Evolutionary conservation across 2,888 invertebrate species (phyloP), one percentile per base, ranked within the genome.

Genomic region (Phyllotreta striolata): DNA sequence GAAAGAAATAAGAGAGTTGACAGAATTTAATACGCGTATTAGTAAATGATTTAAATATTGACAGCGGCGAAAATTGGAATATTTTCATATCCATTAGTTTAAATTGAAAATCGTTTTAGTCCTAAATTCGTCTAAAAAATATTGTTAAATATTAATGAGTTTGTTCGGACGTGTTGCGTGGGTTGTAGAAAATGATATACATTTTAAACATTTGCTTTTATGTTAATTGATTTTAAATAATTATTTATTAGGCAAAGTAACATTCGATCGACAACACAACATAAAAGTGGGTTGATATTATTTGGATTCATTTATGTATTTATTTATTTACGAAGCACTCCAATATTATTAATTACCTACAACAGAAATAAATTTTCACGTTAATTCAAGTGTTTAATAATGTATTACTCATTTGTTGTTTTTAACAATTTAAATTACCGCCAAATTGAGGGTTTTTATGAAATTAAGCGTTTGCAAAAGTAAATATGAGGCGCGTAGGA

Each of bases 141-240:
- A 4, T 41, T 41, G 41, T 41, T 41, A 41, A 44, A 44, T 44
- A 44, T 44, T 44, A 44, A 44, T 44, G 44, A 44, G 10, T 44
- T 44, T 44, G 44, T 44, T 44, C 12, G 44, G 44, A n/a, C 44
- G 10, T 44, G 10, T 14, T n/a, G 14, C 14, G 14, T 44, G 14
- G 7, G 14, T 44, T 44, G 44, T 14, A 44, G 44, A 44, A 44
- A 44, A 12, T 44, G 44, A 44, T 44, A 44, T 44, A 44, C 10
- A 44, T 44, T 44, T 44, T n/a, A 44, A 44, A 44, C 44, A 44
- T 13, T 44, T 44, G 44, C 44, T 44, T 44, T 44, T 44, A 44
- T 9, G 44, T 44, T 44, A 44, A 44, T 44, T 44, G 44, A 44
- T 44, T 44, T 44, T 44, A 44, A 44, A 44, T 44, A 44, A 44